Conservation (phyloP, 1,140 invertebrate species). For the Pseudomyrmex sp. region DNA sequence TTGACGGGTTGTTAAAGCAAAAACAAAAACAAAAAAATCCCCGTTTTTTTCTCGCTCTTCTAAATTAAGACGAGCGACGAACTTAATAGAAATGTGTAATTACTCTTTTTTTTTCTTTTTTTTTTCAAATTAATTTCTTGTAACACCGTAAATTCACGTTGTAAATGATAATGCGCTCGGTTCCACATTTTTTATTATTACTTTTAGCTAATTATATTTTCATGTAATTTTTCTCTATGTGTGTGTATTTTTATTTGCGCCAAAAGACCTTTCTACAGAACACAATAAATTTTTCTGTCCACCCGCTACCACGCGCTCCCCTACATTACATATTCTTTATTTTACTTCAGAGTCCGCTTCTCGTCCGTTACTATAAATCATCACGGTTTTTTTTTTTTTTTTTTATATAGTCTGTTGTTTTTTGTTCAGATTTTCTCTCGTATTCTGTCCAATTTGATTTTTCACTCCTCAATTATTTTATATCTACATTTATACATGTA, state of each 20-base stretch:
- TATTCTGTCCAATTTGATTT: not conserved
- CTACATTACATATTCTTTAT: conserved; percentile 14
- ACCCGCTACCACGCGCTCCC: not conserved
- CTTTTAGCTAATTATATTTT: conserved; percentile 13
- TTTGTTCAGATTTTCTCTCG: not conserved
- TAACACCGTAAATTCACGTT: not conserved
- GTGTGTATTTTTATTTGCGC: not conserved
- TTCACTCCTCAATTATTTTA: conserved; percentile 1
- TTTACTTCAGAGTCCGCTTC: not conserved
- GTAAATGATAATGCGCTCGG: not conserved
- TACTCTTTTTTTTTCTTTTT: no score
- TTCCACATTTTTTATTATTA: conserved; percentile 15
- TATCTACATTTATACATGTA: no score
- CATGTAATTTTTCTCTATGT: not conserved
- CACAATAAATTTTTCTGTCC: conserved; percentile 19
- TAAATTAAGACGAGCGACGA: not conserved
- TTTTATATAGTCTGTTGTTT: not conserved
- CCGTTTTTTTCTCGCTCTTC: no score
- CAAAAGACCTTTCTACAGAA: not conserved
- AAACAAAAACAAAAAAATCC: no score
- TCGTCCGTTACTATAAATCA: not conserved
- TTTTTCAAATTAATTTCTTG: conserved; percentile 1
- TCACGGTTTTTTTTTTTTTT: no score
- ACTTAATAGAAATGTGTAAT: not conserved
- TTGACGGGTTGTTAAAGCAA: no score